Evolutionary conservation across 1,140 invertebrate genomes (phyloP), one percentile per base, ranked within the genome.

Genomic region (Andricus grossulariae): DNA sequence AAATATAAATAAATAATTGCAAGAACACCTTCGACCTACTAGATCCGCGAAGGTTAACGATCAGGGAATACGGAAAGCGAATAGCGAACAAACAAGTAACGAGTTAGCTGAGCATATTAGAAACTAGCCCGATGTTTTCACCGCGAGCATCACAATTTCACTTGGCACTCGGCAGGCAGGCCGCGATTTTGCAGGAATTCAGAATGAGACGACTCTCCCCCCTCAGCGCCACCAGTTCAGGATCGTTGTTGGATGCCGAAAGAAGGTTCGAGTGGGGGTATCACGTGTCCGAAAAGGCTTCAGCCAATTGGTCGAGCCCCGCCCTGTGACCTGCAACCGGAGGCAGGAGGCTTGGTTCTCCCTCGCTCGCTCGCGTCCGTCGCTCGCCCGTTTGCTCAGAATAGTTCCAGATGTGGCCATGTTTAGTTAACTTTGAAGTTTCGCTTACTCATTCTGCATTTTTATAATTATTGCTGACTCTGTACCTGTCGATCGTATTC

Each of bases 401-500:
- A 90, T 86, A 91, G 90, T 91, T 90, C 88, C 90, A 90, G 90
- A 89, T 91, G 90, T 91, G 90, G 90, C 89, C 86, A 90, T 91
- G 90, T 91, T 90, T 89, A 91, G 89, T 91, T 89, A 90, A 87
- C 84, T 89, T 88, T 88, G 85, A 91, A 91, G 90, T 91, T 91
- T 87, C 86, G 88, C 87, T 90, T 85, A 87, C 81, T 89, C 85
- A 89, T 86, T 52, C 80, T 80, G 82, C 80, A 85, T 80, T 84
- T 85, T 84, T 84, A 81, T 82, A 81, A 66, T 49, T 73, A 85
- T 73, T 81, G 80, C 83, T 81, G 81, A 82, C 80, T 87, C 77
- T 82, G 81, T 85, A 82, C 83, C 86, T 84, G 82, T 81, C 78
- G 84, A 88, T 86, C 85, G 86, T 84, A 83, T 74, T 82, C 77